Conservation (phyloP, 2,888 invertebrate genomes). For the Tachina fera region DNA sequence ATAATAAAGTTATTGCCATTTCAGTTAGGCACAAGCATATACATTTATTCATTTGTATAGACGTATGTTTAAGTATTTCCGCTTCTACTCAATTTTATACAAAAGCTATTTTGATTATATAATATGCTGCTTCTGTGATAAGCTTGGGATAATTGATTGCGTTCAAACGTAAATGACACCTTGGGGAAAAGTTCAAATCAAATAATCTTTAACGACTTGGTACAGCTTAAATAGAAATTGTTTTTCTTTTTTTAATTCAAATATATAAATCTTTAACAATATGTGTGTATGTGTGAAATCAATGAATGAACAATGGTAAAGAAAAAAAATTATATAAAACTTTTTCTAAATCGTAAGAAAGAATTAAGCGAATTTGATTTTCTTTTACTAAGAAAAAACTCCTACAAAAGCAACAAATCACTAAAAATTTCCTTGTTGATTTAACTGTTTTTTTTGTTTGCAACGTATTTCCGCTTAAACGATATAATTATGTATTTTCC, state of each 20-base stretch:
- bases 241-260: constrained; percentile 35
- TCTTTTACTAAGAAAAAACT: no score
- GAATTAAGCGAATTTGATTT: no score
- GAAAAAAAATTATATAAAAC: no score
- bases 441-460: constrained; percentile 1
- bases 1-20: constrained; percentile 54
- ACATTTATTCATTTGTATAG: neutral
- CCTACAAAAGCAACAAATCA: constrained; percentile 12
- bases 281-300: neutral
- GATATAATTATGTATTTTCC: constrained; percentile 52
- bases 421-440: constrained; percentile 33
- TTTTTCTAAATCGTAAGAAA: no score
- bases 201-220: constrained; percentile 53
- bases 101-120: constrained; percentile 56
- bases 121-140: constrained; percentile 57
- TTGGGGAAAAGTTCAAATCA: constrained; percentile 62
- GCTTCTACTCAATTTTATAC: neutral
- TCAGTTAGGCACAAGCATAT: neutral
- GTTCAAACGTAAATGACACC: constrained; percentile 68
- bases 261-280: neutral
- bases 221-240: constrained; percentile 51
- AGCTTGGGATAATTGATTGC: constrained; percentile 70
- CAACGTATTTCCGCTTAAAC: constrained; percentile 47
- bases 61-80: no score
- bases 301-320: no score